These are phyloP conservation scores for Macaria notata DNA, from an alignment of 2,888 invertebrate species.

Conservation along the genomic window DNA sequence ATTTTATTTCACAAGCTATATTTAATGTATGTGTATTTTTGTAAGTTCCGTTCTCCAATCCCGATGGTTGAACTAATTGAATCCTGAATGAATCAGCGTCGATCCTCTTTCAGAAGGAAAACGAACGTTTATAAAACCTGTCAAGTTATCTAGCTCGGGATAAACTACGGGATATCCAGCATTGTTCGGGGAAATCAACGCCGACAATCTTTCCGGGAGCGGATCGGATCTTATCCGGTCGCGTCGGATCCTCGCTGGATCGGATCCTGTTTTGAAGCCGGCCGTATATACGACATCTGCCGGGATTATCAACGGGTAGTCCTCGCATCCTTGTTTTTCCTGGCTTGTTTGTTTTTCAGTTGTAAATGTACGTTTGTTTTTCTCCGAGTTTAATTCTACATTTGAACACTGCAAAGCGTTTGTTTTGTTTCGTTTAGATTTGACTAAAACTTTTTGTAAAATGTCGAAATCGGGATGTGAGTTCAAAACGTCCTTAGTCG, in stretches of 20 bases:
- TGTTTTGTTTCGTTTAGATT: too few relatives aligned
- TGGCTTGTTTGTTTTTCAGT: constrained; percentile 53
- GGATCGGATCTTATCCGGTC: constrained; percentile 54
- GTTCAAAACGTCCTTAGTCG: too few relatives aligned
- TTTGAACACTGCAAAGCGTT: not conserved
- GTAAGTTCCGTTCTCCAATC: too few relatives aligned
- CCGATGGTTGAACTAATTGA: constrained; percentile 15
- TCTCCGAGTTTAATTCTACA: not conserved
- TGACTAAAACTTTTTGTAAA: too few relatives aligned
- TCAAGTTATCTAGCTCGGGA: constrained; percentile 51
- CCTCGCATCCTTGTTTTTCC: constrained; percentile 52
- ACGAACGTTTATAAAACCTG: constrained; percentile 47
- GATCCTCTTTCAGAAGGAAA: constrained; percentile 26
- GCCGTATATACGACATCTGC: constrained; percentile 63
- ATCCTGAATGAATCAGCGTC: constrained; percentile 16
- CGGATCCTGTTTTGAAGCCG: constrained; percentile 53
- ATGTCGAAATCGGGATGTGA: too few relatives aligned
- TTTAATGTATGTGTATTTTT: too few relatives aligned
- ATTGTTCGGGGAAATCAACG: constrained; percentile 67
- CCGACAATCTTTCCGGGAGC: constrained; percentile 62
- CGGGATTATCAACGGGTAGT: constrained; percentile 67
- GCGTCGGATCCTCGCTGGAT: constrained; percentile 45
- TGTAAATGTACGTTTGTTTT: constrained; percentile 25
- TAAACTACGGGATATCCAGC: constrained; percentile 54
- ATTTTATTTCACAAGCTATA: too few relatives aligned